Base-by-base conservation (phyloP, 2,888 invertebrate species). In the Nasonia oneida region DNA sequence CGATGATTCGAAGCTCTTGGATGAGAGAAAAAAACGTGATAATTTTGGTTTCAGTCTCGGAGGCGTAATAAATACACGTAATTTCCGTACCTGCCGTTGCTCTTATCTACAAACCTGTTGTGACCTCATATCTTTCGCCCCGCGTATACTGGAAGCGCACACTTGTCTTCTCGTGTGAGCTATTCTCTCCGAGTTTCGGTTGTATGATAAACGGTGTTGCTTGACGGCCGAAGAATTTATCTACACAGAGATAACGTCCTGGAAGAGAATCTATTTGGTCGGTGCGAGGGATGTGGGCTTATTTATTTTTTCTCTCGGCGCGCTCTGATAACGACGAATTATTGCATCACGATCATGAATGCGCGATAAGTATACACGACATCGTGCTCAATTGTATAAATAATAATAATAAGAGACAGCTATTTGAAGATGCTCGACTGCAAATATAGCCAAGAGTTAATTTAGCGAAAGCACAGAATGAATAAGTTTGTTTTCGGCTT, bases 201-300 rank as follows among this genome's bases (percentile, higher is more conserved):
- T 90, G 91, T 92, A 91, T 92, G 93, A 92, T 90, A 90, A 90
- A 92, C 91, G 89, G 90, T 91, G 91, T 92, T 91, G 90, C 90
- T 91, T 87, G 88, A 89, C 89, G 88, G 73, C 15, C 8, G 47
- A 87, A 88, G 88, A 89, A 91, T 92, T 91, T 90, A 91, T 91
- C 86, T 47, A 42, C 0, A n/a, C 87, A 88, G 87, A 93, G 92
- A 93, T 92, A 91, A 83, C 83, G 88, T 90, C 90, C 89, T 87
- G 86, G 86, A 90, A 90, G 90, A 89, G 90, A 91, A 90, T 91
- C 90, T 90, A 89, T 91, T 90, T 90, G 70, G 89, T 88, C 86
- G 61, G 83, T 86, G 79, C 75, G 89, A 90, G 89, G 87, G 89
- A 91, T 89, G 89, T 82, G 86, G 89, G 87, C 89, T 91, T 92